Evolutionary conservation across 2,888 invertebrate genomes (phyloP), one percentile per base, ranked within the genome.

Genomic region (Patella pellucida): DNA sequence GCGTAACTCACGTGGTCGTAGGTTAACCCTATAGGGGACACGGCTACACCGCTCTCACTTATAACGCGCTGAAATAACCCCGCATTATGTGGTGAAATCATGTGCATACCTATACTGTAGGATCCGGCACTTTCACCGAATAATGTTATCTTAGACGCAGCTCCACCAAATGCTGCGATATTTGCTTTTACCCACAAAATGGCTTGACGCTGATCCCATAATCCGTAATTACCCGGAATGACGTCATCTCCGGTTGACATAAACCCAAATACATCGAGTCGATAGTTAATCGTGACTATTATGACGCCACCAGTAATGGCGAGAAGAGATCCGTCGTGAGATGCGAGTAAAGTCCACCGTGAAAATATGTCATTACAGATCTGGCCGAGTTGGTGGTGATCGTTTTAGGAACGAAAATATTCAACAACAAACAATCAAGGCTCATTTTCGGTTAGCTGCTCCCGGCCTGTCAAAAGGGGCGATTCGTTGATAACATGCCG

Each of bases 41-140:
- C 14, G 12, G 80, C 76, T 19, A 81, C 74, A 41, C 86, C 85
- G 71, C 85, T 85, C 75, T 85, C 81, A 4, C 81, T 81, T 11
- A 86, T 85, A 3, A 78, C 80, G 31, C 83, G 73, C 3, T 83
- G 82, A 73, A 86, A 85, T 19, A 85, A 72, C 16, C 85, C 83
- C 76, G 75, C 76, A 71, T 80, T 83, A 50, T 76, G 73, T 3
- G 82, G 82, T 69, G 81, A 81, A 16, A 84, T 16, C 4, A 82
- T 78, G 11, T 85, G 84, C 51, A 81, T 76, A 12, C 80, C 75
- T 1, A 79, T 83, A 76, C 82, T 81, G 7, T 78, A 76, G 2
- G 81, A 83, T 1, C 87, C 87, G 3, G 86, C 85, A 27, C 84
- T 83, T 74, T 84, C 81, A n/a, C 87, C 87, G 54, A 82, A 83